Percentiles rank a stretch among this genome's conserved stretches.
These are phyloP conservation scores for Ammodytes dubius DNA, from an alignment of 2,113 vertebrate genomes.

Conservation along the genomic window DNA sequence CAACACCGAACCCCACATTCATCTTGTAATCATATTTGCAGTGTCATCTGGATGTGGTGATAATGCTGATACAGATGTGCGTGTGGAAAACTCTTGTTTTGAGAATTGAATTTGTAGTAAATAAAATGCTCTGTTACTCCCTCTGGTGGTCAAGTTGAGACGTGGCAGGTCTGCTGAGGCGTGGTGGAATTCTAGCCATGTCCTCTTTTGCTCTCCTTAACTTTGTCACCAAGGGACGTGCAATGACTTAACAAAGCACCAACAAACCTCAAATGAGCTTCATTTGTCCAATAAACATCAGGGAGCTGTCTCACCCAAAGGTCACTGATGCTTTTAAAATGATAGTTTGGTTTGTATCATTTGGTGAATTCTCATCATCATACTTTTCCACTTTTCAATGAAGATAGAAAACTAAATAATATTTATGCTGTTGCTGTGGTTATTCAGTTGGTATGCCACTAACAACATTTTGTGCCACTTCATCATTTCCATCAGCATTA, in stretches of 20 bases:
- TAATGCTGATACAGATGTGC: too few relatives aligned
- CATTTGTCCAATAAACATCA: neutral
- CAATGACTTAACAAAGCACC: neutral
- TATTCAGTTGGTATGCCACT: neutral
- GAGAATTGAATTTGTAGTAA: too few relatives aligned
- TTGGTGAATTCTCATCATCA: neutral
- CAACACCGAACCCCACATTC: conserved; percentile 1
- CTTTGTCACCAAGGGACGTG: neutral
- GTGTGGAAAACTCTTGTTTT: too few relatives aligned
- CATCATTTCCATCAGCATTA: neutral
- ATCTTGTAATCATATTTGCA: conserved; percentile 10
- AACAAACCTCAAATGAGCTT: neutral
- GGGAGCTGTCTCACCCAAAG: neutral
- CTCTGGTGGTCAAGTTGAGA: conserved; percentile 32
- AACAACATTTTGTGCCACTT: neutral
- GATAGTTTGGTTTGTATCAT: neutral
- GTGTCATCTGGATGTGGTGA: neutral
- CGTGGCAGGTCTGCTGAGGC: neutral
- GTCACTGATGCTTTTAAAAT: neutral
- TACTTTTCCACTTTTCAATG: neutral
- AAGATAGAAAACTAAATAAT: neutral
- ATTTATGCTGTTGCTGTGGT: neutral
- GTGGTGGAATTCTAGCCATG: neutral
- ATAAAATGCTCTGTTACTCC: conserved; percentile 22
- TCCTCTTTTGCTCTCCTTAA: conserved; percentile 9